Conservation (phyloP, 2,113 vertebrate species). For the Stercorarius parasiticus region DNA sequence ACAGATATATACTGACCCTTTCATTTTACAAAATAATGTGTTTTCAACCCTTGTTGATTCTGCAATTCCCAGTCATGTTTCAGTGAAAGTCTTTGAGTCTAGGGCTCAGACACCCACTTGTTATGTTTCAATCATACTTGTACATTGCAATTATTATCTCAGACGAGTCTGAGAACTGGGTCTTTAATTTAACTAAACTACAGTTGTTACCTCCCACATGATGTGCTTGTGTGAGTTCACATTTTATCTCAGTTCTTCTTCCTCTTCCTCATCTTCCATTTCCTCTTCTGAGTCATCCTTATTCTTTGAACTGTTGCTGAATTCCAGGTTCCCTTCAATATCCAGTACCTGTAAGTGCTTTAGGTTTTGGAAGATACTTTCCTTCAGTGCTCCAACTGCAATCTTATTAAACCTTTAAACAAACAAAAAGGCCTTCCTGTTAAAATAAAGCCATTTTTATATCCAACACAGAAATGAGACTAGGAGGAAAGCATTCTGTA, state of each 20-base stretch:
- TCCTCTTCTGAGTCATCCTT: conserved; percentile 65
- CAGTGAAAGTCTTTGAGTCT: not conserved
- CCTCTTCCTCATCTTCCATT: conserved; percentile 72
- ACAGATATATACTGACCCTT: not conserved
- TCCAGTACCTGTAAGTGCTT: conserved; percentile 90
- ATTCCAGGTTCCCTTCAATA: conserved; percentile 82
- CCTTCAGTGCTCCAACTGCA: conserved; percentile 82
- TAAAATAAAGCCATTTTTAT: not conserved
- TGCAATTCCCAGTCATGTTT: not conserved
- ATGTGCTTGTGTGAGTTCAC: conserved; percentile 31
- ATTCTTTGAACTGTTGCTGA: conserved; percentile 71
- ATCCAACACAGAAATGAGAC: not conserved
- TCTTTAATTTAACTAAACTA: not conserved
- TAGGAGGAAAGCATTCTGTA: not conserved
- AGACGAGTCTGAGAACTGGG: not conserved
- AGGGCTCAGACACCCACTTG: not conserved
- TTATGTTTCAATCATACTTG: not conserved
- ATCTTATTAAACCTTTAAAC: conserved; percentile 88
- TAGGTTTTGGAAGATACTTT: conserved; percentile 86
- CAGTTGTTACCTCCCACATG: conserved; percentile 23
- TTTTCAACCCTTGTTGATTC: not conserved
- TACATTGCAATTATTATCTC: not conserved
- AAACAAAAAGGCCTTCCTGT: not conserved
- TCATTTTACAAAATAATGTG: not conserved
- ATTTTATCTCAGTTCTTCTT: conserved; percentile 57